phyloP scores from a whole-genome alignment of 92 coral and sea anemone species.

The Porites divaricata region DNA sequence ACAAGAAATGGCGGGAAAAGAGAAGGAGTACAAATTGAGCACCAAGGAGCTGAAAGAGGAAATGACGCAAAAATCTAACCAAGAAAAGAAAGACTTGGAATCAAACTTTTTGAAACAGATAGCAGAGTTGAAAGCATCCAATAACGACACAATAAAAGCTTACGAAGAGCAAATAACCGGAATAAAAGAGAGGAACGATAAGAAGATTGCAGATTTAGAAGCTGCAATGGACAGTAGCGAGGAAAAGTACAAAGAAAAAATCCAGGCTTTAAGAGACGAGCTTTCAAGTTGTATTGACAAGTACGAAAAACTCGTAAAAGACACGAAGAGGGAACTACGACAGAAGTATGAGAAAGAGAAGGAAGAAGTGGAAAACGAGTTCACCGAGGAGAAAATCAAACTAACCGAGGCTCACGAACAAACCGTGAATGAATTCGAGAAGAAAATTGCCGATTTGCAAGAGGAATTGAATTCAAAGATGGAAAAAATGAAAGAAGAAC shows the following conservation, averaged over 20 bases:
- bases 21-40: conserved; percentile 23
- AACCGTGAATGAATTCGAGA: conserved; percentile 13
- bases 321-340: conserved; percentile 35
- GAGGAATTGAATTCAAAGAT: conserved; percentile 44
- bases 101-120: conserved; percentile 22
- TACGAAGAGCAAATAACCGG: conserved; percentile 27
- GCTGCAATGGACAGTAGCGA: conserved; percentile 39
- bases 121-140: conserved; percentile 21
- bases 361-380: conserved; percentile 36
- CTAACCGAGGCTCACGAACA: conserved; percentile 29
- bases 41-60: conserved; percentile 25
- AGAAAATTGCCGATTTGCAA: conserved; percentile 41
- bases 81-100: conserved; percentile 25
- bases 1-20: conserved; percentile 25
- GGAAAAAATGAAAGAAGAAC: conserved; percentile 41
- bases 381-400: conserved; percentile 21
- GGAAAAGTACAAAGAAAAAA: conserved; percentile 43
- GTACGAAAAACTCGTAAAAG: conserved; percentile 41
- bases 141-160: conserved; percentile 6
- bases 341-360: conserved; percentile 45
- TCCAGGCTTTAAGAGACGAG: conserved; percentile 31
- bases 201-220: conserved; percentile 40
- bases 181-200: conserved; percentile 27
- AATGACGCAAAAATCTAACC: conserved; percentile 13
- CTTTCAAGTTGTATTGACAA: conserved; percentile 32